Conservation (phyloP, 2,888 invertebrate species). For the Synergus umbraculus region DNA sequence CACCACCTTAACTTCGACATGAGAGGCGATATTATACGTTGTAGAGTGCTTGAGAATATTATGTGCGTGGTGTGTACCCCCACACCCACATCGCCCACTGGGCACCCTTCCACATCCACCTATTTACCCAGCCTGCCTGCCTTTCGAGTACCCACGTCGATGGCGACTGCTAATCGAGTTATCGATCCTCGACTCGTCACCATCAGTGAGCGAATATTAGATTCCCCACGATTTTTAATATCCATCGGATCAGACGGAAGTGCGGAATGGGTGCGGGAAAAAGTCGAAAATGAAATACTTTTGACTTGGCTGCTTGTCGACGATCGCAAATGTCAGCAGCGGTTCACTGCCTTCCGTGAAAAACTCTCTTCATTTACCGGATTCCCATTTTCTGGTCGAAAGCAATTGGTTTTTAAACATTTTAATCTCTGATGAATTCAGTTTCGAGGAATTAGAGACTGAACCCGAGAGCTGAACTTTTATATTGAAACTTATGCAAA, state of each 20-base stretch:
- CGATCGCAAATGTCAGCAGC: conserved; percentile 18
- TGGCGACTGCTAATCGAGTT: conserved; percentile 70
- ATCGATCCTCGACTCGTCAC: conserved; percentile 65
- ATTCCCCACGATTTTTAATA: conserved; percentile 65
- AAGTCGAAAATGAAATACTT: conserved; percentile 33
- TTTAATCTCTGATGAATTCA: background rate
- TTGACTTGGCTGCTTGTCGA: conserved; percentile 27
- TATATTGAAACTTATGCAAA: conserved; percentile 44
- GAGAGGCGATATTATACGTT: conserved; percentile 69
- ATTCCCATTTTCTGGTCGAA: conserved; percentile 4
- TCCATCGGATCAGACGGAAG: conserved; percentile 35
- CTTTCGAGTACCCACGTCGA: conserved; percentile 53
- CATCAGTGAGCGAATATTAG: conserved; percentile 63
- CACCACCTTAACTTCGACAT: conserved; percentile 54
- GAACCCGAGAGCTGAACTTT: conserved; percentile 40
- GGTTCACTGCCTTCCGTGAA: conserved; percentile 21
- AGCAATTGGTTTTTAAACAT: background rate
- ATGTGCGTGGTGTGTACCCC: conserved; percentile 64
- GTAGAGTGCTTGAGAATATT: conserved; percentile 73
- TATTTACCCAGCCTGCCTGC: conserved; percentile 37
- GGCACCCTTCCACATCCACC: conserved; percentile 35
- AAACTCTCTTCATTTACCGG: conserved; percentile 28
- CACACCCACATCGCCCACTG: conserved; percentile 45
- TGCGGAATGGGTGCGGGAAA: conserved; percentile 5
- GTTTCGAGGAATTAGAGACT: background rate